Evolutionary conservation across 2,113 vertebrate genomes (phyloP), one percentile per base, ranked within the genome.

Genomic region (Procavia capensis): DNA sequence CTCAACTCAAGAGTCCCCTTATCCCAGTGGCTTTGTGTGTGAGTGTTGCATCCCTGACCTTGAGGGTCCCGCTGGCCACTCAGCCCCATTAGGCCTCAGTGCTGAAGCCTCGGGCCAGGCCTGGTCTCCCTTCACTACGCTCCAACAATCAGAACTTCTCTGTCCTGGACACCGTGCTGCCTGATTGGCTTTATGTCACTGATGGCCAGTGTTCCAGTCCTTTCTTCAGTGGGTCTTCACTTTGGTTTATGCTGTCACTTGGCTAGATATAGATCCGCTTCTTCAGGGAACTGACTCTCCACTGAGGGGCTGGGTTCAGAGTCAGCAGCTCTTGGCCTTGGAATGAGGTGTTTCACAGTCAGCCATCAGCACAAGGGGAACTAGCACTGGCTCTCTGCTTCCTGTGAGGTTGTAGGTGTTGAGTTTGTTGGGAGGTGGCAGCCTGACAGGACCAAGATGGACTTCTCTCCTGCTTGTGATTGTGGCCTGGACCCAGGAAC

Each of bases 61-160:
- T 22, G 20, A 59, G 19, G 57, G 57, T 59, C 57, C 36, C 0
- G 0, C 64, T 8, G 57, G 57, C 6, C 9, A 1, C 3, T 3
- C 19, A 2, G 10, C 11, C 25, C 78, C 1, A 8, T 47, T 11
- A 9, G 66, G 34, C 31, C 9, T 63, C 2, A 59, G 57, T 6
- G 57, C 57, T 22, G 11, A 54, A 16, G 50, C 61, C 27, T 29
- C 9, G 61, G 20, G 61, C 27, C 9, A 17, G 29, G 63, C 63
- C 63, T 14, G 63, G 63, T 27, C 31, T 34, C 9, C 16, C 63
- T 14, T 5, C 57, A 59, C 57, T 31, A 6, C 63, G 10, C 31
- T 66, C 19, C 57, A 59, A 31, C 16, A 66, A 29, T 6, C 27
- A 10, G 61, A 29, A 27, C 19, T 3, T 27, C 57, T 59, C 63